Percentiles rank a stretch among this genome's conserved stretches.
These are phyloP conservation scores for Bufotes viridis DNA, from an alignment of 2,797 vertebrate species.

Conservation along the genomic window DNA sequence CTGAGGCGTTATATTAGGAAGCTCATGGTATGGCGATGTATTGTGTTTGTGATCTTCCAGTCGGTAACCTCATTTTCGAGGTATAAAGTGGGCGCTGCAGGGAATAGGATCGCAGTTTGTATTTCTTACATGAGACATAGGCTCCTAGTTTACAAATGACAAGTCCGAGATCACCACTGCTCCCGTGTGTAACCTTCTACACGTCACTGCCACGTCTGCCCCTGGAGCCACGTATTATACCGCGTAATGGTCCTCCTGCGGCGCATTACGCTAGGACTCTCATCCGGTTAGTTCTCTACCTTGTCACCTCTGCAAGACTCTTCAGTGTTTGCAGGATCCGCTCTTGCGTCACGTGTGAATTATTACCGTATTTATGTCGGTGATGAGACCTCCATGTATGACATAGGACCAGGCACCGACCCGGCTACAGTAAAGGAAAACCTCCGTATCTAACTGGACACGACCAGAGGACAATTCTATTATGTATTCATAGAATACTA, in stretches of 20 bases:
- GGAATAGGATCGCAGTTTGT: conserved; percentile 20
- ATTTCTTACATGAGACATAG: conserved; percentile 15
- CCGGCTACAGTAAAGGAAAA: background rate
- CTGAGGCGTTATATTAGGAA: background rate
- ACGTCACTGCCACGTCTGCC: background rate
- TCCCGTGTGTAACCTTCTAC: background rate
- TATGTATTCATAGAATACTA: background rate
- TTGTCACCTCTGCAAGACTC: background rate
- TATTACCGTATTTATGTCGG: background rate
- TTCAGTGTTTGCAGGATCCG: background rate
- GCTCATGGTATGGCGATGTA: background rate
- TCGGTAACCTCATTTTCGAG: background rate
- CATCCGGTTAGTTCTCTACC: background rate
- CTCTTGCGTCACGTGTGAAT: background rate
- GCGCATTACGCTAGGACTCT: background rate
- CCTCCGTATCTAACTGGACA: background rate
- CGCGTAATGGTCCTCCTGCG: background rate
- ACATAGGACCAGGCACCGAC: background rate
- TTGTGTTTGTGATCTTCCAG: conserved; percentile 11
- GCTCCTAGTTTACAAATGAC: background rate
- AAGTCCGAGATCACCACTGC: background rate
- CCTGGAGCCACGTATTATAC: background rate
- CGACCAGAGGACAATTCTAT: background rate
- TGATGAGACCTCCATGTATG: background rate
- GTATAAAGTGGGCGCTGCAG: conserved; percentile 25